Evolutionary conservation across 1,140 invertebrate species (phyloP).

Genomic region (Bicyclus anynana): DNA sequence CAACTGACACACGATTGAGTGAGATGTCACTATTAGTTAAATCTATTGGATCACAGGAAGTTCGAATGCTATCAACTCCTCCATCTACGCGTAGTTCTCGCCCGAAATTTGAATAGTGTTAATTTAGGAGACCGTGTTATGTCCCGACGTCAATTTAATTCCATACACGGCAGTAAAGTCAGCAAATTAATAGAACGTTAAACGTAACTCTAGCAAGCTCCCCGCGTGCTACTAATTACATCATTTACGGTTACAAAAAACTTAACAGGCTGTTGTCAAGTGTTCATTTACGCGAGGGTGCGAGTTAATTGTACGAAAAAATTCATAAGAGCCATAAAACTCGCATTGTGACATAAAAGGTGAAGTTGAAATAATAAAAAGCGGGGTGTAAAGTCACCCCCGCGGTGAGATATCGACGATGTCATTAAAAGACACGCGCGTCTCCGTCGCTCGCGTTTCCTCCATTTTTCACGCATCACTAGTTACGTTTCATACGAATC

Average conservation of each 20-base stretch:
- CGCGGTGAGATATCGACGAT: slow-evolving; percentile 42
- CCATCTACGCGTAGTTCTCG: slow-evolving; percentile 14
- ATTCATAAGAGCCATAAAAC: slow-evolving; percentile 67
- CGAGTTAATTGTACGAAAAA: slow-evolving; percentile 64
- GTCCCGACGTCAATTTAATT: slow-evolving; percentile 11
- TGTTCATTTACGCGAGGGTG: slow-evolving; percentile 43
- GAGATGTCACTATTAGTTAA: too few relatives aligned
- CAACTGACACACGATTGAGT: too few relatives aligned
- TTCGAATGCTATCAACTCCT: slow-evolving; percentile 8
- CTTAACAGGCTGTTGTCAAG: slow-evolving; percentile 44
- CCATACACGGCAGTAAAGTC: slow-evolving; percentile 6
- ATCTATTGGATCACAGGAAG: neutral
- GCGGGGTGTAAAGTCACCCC: slow-evolving; percentile 42
- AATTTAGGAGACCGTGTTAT: slow-evolving; percentile 17
- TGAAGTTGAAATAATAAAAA: slow-evolving; percentile 66
- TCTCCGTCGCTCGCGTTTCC: slow-evolving; percentile 35
- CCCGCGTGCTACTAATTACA: slow-evolving; percentile 45
- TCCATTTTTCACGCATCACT: slow-evolving; percentile 56
- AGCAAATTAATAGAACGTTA: slow-evolving; percentile 18
- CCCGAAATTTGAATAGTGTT: slow-evolving; percentile 18
- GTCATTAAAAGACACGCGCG: slow-evolving; percentile 59
- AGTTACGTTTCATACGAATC: slow-evolving; percentile 44
- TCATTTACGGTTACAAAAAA: slow-evolving; percentile 55
- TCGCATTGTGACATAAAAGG: slow-evolving; percentile 65
- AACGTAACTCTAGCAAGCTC: slow-evolving; percentile 14